phyloP scores from a whole-genome alignment of 2,888 invertebrate genomes.

The Parnassius apollo region DNA sequence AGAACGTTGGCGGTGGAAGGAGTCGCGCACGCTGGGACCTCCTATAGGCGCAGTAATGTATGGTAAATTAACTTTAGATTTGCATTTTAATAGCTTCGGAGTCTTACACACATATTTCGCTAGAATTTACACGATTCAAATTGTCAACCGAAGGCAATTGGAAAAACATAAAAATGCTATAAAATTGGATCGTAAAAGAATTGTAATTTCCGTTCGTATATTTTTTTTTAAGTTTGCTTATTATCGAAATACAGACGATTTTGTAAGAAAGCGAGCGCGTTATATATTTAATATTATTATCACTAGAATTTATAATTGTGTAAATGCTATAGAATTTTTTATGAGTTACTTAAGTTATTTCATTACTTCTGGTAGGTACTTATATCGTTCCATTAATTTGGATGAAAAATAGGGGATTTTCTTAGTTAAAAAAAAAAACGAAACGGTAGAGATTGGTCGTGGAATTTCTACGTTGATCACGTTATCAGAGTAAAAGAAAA shows the following conservation, averaged over 20 bases:
- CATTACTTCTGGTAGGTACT: neutral
- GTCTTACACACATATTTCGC: constrained; percentile 65
- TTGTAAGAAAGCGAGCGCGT: constrained; percentile 39
- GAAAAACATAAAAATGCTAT: constrained; percentile 72
- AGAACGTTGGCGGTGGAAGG: constrained; percentile 11
- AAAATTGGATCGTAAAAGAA: constrained; percentile 74
- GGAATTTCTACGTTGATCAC: constrained; percentile 42
- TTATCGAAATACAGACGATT: constrained; percentile 40
- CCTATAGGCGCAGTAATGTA: constrained; percentile 36
- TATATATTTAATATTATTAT: constrained; percentile 37
- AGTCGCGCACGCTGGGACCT: constrained; percentile 30
- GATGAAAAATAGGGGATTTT: constrained; percentile 7
- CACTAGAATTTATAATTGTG: too few relatives aligned
- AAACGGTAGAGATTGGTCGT: constrained; percentile 1
- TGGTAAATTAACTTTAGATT: constrained; percentile 58
- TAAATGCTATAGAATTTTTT: too few relatives aligned
- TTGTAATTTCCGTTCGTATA: constrained; percentile 58
- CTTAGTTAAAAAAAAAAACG: neutral
- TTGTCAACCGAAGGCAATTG: constrained; percentile 73
- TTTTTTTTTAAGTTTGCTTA: constrained; percentile 54
- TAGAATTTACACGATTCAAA: constrained; percentile 71
- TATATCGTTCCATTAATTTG: neutral
- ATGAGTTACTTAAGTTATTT: constrained; percentile 1
- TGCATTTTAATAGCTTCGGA: constrained; percentile 66
- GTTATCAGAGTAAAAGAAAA: constrained; percentile 67